These are phyloP conservation scores for Cherax quadricarinatus DNA, from an alignment of 1,140 invertebrate species.

Conservation along the genomic window DNA sequence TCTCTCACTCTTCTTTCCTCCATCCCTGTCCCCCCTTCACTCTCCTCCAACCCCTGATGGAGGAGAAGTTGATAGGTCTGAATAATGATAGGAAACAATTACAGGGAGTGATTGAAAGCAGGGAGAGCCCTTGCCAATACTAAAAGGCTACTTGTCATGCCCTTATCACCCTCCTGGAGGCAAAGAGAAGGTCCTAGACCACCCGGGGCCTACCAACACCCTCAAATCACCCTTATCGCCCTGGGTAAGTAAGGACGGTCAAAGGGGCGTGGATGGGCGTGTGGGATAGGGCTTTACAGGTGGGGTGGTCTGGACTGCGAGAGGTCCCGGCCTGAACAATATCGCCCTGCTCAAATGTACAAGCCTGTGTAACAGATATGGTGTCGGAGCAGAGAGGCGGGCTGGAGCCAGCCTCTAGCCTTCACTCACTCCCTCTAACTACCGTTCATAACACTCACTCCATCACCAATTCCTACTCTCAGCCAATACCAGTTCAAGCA, in stretches of 20 bases:
- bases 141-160: slow-evolving; percentile 41
- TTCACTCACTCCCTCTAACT: not conserved
- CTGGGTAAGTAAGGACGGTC: not conserved
- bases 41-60: not conserved
- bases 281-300: not conserved
- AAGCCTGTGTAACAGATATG: slow-evolving; percentile 42
- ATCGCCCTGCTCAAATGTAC: slow-evolving; percentile 12
- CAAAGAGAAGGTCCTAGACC: not conserved
- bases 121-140: slow-evolving; percentile 34
- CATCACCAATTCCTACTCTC: not conserved
- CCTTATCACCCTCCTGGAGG: slow-evolving; percentile 1
- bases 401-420: too few species aligned
- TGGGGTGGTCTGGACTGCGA: not conserved
- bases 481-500: not conserved
- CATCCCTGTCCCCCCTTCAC: not conserved
- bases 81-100: slow-evolving; percentile 47
- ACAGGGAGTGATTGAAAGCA: slow-evolving; percentile 37
- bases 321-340: not conserved
- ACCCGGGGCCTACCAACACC: too few species aligned
- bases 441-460: not conserved
- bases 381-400: not conserved
- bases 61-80: slow-evolving; percentile 34
- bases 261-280: too few species aligned
- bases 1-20: not conserved
- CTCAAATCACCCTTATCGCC: not conserved